Conservation (phyloP, 2,888 invertebrate genomes). For the Erannis defoliaria region DNA sequence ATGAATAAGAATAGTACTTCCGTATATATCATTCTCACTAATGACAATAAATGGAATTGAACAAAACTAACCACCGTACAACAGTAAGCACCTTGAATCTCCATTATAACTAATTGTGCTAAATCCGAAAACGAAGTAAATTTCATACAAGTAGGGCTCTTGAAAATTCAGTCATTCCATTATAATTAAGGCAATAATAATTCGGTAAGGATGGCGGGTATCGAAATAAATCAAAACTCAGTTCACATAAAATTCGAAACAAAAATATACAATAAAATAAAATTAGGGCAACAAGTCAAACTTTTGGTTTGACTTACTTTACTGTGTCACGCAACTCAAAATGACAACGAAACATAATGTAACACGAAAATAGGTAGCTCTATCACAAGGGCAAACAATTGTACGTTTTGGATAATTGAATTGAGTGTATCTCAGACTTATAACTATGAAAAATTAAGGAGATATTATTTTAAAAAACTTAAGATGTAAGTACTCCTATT, state of each 20-base stretch:
- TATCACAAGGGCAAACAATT: conserved; percentile 23
- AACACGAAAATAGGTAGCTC: conserved; percentile 60
- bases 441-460: no score
- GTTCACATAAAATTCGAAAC: conserved; percentile 70
- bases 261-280: conserved; percentile 73
- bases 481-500: neutral
- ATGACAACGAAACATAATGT: conserved; percentile 72
- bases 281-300: conserved; percentile 80
- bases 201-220: conserved; percentile 13
- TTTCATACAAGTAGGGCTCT: neutral
- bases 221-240: conserved; percentile 68
- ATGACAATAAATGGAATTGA: no score
- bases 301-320: conserved; percentile 76
- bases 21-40: no score
- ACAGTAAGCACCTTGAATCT: neutral
- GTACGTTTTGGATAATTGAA: neutral
- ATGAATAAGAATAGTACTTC: no score
- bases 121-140: neutral
- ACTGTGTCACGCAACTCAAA: conserved; percentile 73
- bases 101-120: neutral
- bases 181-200: conserved; percentile 36
- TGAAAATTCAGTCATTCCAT: conserved; percentile 32
- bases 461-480: neutral
- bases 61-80: no score
- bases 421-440: neutral